Evolutionary conservation across 2,888 invertebrate species (phyloP).

Genomic region (Acleris emargana): DNA sequence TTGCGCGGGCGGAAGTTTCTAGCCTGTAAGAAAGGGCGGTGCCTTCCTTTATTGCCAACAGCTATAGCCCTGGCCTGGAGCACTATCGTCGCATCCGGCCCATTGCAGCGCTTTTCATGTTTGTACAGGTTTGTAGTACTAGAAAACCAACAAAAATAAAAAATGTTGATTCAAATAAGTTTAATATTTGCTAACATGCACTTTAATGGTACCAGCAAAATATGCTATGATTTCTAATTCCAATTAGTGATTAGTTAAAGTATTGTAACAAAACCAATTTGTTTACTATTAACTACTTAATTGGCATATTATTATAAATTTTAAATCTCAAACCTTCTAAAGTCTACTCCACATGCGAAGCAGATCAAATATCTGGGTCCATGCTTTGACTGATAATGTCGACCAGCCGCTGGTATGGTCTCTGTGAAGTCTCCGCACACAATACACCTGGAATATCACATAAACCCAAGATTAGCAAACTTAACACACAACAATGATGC

Average conservation of each 20-base stretch:
- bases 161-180: neutral
- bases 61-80: constrained; percentile 63
- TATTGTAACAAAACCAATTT: neutral
- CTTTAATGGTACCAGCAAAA: neutral
- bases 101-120: constrained; percentile 70
- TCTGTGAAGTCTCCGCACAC: constrained; percentile 49
- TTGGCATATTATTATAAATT: neutral
- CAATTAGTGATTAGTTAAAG: neutral
- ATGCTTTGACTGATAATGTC: constrained; percentile 70
- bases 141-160: constrained; percentile 14
- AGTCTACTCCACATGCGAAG: constrained; percentile 69
- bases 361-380: constrained; percentile 67
- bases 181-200: neutral
- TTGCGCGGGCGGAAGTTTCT: constrained; percentile 22
- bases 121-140: constrained; percentile 73
- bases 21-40: constrained; percentile 55
- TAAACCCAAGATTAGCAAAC: neutral
- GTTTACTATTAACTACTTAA: too few relatives aligned
- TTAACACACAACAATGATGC: too few relatives aligned
- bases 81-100: constrained; percentile 56
- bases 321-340: constrained; percentile 56
- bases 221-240: neutral
- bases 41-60: constrained; percentile 62
- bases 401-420: constrained; percentile 51
- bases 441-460: constrained; percentile 54